phyloP scores from a whole-genome alignment of 2,888 invertebrate genomes.

The Trachelus iudaicus region DNA sequence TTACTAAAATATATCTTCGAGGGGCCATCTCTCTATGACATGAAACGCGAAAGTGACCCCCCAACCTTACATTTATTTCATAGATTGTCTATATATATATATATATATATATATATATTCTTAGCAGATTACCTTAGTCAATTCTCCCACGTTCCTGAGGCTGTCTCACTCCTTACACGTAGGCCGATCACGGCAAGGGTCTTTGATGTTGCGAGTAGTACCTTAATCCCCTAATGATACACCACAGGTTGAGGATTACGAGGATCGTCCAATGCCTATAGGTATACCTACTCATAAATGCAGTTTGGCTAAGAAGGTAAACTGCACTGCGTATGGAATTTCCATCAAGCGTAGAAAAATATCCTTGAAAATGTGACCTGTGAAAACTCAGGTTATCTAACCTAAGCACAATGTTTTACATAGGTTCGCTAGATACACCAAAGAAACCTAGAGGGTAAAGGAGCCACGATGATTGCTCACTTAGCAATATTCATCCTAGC shows the following conservation, averaged over 20 bases:
- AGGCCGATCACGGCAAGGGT: not conserved
- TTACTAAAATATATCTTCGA: not conserved
- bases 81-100: not conserved
- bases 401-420: not conserved
- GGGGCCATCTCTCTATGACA: not conserved
- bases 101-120: not conserved
- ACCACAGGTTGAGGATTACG: constrained; percentile 38
- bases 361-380: not conserved
- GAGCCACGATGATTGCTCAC: constrained; percentile 27
- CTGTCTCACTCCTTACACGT: not conserved
- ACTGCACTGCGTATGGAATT: not conserved
- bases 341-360: not conserved
- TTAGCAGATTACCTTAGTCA: not conserved
- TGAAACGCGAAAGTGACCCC: not conserved
- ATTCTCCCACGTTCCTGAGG: not conserved
- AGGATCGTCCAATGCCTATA: not conserved
- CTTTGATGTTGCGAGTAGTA: constrained; percentile 3
- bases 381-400: not conserved
- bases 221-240: constrained; percentile 42
- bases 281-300: not conserved
- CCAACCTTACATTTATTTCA: not conserved
- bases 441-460: not conserved
- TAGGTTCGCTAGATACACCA: not conserved
- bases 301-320: not conserved
- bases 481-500: constrained; percentile 29